Evolutionary conservation across 2,113 vertebrate genomes (phyloP).

Genomic region (Motacilla alba): DNA sequence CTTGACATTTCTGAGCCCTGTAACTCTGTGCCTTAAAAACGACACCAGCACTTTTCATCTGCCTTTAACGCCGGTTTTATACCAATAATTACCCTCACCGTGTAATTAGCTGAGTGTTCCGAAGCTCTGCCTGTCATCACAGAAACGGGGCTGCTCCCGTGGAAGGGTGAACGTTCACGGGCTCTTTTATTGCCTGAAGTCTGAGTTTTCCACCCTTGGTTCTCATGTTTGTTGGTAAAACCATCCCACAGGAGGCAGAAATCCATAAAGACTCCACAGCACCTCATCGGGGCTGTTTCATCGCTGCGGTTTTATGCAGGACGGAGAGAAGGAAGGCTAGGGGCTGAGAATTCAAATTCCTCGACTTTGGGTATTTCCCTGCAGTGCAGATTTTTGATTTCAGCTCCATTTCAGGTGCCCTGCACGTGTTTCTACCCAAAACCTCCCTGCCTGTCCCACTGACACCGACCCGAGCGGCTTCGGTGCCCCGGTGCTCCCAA

Average conservation of each 20-base stretch:
- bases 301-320: background rate
- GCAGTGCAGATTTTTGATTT: background rate
- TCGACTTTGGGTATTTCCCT: rapidly evolving
- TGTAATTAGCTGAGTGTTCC: conserved; percentile 46
- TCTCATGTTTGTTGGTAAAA: background rate
- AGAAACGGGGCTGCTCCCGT: background rate
- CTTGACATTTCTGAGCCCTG: conserved; percentile 38
- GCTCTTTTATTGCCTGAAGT: background rate
- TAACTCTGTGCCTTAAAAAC: conserved; percentile 29
- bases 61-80: background rate
- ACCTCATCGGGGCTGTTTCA: background rate
- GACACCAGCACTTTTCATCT: conserved; percentile 34
- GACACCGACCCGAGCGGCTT: background rate
- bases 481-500: background rate
- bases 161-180: background rate
- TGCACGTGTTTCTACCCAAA: background rate
- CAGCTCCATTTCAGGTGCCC: background rate
- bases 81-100: conserved; percentile 3
- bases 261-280: background rate
- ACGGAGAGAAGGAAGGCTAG: background rate
- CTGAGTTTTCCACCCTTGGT: background rate
- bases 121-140: conserved; percentile 23
- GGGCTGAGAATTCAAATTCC: background rate
- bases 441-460: no score
- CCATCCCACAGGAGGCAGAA: background rate